Evolutionary conservation across 2,113 vertebrate species (phyloP), one percentile per base, ranked within the genome.

Genomic region (Sebastes schlegelii): DNA sequence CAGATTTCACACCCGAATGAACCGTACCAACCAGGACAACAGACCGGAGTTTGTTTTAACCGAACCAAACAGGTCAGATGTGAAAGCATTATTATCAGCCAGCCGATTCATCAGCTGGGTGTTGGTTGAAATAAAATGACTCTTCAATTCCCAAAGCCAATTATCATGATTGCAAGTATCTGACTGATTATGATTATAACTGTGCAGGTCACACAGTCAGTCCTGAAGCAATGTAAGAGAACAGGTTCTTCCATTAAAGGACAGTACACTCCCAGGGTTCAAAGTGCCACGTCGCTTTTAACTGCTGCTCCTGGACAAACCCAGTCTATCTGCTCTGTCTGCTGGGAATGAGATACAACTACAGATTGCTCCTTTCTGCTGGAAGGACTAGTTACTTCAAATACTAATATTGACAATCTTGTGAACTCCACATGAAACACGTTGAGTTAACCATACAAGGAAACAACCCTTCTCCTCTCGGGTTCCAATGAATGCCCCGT

Each of bases 251-350:
- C 16, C 8, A 11, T 54, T 19, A 0, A 1, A 5, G 11, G 19
- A 1, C 16, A 19, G 46, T 46, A 21, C n/a, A 40, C 14, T 0
- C 57, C 23, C 26, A 4, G 42, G 21, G 68, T 70, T 45, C 72
- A 70, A 85, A 84, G 16, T 5, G n/a, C 57, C 64, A 69, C 46
- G 23, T 49, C 1, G 13, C 19, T 49, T 78, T 34, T 21, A 67
- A 19, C 49, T 11, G 51, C 34, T 14, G 34, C 58, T 54, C 4
- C n/a, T 43, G 21, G 52, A 48, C 64, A 80, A 23, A 73, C 61
- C 0, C 14, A 23, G 12, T 0, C 9, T 5, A 64, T 81, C 77
- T 83, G 74, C 83, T 83, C 77, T 40, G 21, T 21, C 26, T 21
- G 45, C 48, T 43, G 61, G 16, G 19, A 23, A 49, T 10, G 54